These are phyloP conservation scores for Lethenteron reissneri DNA, from an alignment of 2,113 vertebrate species.

Conservation along the genomic window DNA sequence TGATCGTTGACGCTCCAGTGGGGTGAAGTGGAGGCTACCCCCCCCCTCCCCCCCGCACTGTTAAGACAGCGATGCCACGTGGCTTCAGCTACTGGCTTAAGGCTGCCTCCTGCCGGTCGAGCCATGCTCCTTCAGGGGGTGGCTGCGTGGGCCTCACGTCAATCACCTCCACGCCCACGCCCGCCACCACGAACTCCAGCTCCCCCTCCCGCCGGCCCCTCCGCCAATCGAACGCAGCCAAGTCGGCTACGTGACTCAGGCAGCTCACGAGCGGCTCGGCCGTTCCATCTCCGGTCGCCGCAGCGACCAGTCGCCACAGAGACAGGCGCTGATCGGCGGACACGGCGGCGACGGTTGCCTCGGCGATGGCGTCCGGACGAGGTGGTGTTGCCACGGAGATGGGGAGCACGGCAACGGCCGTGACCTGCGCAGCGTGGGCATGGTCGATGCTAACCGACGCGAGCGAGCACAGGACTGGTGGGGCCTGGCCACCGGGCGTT, in stretches of 20 bases:
- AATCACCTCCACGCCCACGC: conserved; percentile 38
- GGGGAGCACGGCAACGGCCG: conserved; percentile 30
- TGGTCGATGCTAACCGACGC: conserved; percentile 24
- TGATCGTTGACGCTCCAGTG: too few species aligned
- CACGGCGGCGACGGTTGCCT: conserved; percentile 25
- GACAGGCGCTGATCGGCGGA: conserved; percentile 65
- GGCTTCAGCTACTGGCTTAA: neutral
- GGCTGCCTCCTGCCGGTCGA: conserved; percentile 30
- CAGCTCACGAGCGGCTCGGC: conserved; percentile 26
- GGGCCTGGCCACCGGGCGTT: conserved; percentile 27
- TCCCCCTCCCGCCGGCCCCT: neutral
- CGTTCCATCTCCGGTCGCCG: neutral
- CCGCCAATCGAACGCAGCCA: conserved; percentile 48
- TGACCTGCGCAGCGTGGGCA: conserved; percentile 54
- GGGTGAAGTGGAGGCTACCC: neutral
- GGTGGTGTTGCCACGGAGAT: neutral
- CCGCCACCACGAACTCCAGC: conserved; percentile 25
- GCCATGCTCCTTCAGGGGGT: too few species aligned
- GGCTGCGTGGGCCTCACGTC: too few species aligned
- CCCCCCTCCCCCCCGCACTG: too few species aligned
- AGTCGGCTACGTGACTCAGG: conserved; percentile 53
- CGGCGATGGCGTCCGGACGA: neutral
- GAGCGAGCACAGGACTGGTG: conserved; percentile 47
- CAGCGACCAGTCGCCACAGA: conserved; percentile 31
- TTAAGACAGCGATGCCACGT: neutral